phyloP scores from a whole-genome alignment of 2,113 vertebrate genomes.

The Hylia prasina region DNA sequence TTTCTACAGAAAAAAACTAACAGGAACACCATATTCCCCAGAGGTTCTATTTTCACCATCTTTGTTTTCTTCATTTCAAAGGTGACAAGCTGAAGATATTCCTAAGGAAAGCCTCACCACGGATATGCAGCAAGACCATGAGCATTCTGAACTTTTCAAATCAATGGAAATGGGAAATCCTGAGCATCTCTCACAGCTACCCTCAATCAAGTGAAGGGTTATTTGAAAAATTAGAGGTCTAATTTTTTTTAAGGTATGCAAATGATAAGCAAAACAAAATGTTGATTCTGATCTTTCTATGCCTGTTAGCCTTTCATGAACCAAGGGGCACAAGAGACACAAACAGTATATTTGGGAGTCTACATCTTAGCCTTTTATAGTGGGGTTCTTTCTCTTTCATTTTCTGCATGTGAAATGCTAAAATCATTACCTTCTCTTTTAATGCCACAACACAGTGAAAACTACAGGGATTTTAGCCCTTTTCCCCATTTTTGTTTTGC shows the following conservation, averaged over 20 bases:
- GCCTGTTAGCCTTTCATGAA: not conserved
- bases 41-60: not conserved
- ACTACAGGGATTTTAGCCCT: not conserved
- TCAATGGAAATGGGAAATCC: not conserved
- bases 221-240: not conserved
- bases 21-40: not conserved
- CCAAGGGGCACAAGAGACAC: not conserved
- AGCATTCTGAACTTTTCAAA: not conserved
- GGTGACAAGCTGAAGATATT: not conserved
- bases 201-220: not conserved
- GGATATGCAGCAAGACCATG: not conserved
- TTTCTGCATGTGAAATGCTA: not conserved
- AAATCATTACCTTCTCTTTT: not conserved
- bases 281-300: not conserved
- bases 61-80: not conserved
- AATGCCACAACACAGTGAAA: not conserved
- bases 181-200: not conserved
- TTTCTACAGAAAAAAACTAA: not conserved
- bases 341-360: not conserved
- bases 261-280: not conserved
- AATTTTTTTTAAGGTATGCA: not conserved
- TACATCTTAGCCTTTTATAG: not conserved
- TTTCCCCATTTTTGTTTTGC: not conserved
- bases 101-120: not conserved
- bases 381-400: not conserved